Evolutionary conservation across 1,140 invertebrate species (phyloP), one percentile per base, ranked within the genome.

Genomic region (Calosoma granatense): DNA sequence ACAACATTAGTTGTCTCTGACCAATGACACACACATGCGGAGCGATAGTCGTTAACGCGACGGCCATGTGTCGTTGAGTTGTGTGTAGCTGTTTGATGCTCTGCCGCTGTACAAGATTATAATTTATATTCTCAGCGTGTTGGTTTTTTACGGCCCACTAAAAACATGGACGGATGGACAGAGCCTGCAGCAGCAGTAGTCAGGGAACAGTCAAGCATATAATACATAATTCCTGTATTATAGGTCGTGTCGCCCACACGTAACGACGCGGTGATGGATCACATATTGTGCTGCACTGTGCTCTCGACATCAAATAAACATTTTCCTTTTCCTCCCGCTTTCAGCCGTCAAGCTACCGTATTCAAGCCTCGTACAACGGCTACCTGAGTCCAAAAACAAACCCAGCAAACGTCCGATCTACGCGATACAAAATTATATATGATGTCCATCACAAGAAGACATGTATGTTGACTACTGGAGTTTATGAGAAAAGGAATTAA

Each of bases 251-350:
- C 41, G 41, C 17, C 41, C 41, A 47, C 41, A 17, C 4, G 17
- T 47, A 11, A 47, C 41, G 41, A 6, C 6, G 41, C 9, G 9
- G 9, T 47, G 41, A 47, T 47, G 41, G 41, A 47, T 47, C 41
- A 47, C 41, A 47, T 17, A 47, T 47, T 47, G 41, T 47, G 17
- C 26, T 17, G 26, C 26, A 9, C 26, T 6, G 26, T 36, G 6
- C 26, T n/a, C 6, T 47, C 41, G 41, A 47, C 41, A 47, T 47
- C 41, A 47, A 47, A 47, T 47, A 47, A 47, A 47, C 41, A 47
- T 47, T 47, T 47, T 47, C 6, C 41, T 47, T 17, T 12, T 17
- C 41, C 17, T 17, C 41, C 17, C 41, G 41, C 17, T 47, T 9
- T 9, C 41, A 47, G 41, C 9, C 41, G 41, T 47, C 41, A 47